Base-by-base conservation (phyloP, 92 coral and sea anemone species). In the Montipora capitata region DNA sequence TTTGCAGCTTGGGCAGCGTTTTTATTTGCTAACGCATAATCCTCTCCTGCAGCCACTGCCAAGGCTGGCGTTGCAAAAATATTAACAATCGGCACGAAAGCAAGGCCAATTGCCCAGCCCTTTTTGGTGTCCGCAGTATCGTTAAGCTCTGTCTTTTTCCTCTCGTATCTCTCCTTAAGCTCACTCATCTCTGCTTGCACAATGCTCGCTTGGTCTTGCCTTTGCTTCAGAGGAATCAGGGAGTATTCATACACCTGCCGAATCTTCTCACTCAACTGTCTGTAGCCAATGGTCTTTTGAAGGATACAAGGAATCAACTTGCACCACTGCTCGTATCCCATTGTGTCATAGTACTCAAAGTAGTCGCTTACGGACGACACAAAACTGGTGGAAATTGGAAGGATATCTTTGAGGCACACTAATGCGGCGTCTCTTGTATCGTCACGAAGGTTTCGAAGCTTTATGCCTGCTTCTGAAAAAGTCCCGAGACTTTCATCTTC, bases 371-470 rank as follows among this genome's bases (percentile, higher is more conserved):
- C 71, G 44, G 80, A 38, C 49, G 76, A 16, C 12, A 91, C 94
- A 44, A 91, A 74, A 80, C 82, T 83, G 15, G 65, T 66, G 78
- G 89, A 88, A 20, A 91, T 48, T 58, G 92, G 94, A 14, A 91
- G 89, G 16, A 87, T 45, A 59, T 39, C 69, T 68, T 91, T 73
- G 13, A 88, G 80, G 76, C 76, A 88, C 56, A 84, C 93, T 71
- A 88, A 14, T 54, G 95, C 93, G 66, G 88, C 95, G 7, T 89
- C 64, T 52, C 87, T 88, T 48, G 95, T 88, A 39, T 79, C 91
- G 74, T 93, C 96, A 12, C 94, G 94, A 78, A 93, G 94, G 62
- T 86, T 59, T 35, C 90, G 16, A 40, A 93, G 78, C 68, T 69
- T 71, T 7, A 48, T 41, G n/a, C 86, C 85, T 76, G 86, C 78